Evolutionary conservation across 1,140 invertebrate species (phyloP).

Genomic region (Melipona quadrifasciata): DNA sequence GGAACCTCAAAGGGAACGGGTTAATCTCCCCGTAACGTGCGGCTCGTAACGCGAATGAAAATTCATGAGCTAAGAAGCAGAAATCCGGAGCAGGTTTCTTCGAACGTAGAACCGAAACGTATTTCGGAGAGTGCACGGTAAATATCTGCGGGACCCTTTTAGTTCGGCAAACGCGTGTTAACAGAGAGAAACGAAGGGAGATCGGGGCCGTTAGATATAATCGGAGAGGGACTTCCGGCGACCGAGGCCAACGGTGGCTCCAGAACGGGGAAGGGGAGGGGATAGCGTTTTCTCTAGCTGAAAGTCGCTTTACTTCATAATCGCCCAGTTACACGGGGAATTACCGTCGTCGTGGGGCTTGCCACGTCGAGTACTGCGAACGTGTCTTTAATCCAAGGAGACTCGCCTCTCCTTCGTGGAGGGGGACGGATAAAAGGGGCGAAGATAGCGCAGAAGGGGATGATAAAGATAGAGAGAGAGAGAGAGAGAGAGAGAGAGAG

Average conservation of each 20-base stretch:
- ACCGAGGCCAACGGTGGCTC: too few relatives aligned
- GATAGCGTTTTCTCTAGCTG: constrained; percentile 45
- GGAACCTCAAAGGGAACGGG: background rate
- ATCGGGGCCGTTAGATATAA: constrained; percentile 28
- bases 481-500: background rate
- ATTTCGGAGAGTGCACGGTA: constrained; percentile 50
- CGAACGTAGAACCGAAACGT: constrained; percentile 33
- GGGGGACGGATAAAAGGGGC: background rate
- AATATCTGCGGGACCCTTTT: constrained; percentile 51
- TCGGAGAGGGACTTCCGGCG: constrained; percentile 23
- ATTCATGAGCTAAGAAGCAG: constrained; percentile 42
- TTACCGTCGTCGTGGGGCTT: constrained; percentile 62
- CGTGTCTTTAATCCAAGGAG: constrained; percentile 63
- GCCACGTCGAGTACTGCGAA: constrained; percentile 58
- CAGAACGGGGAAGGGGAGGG: too few relatives aligned
- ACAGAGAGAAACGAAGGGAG: background rate
- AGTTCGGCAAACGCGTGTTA: constrained; percentile 53
- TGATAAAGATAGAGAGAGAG: constrained; percentile 13
- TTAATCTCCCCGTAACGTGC: background rate
- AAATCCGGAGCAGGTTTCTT: constrained; percentile 28
- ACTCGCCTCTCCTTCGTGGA: constrained; percentile 22
- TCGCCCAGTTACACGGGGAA: constrained; percentile 65
- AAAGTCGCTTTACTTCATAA: constrained; percentile 67
- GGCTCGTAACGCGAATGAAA: constrained; percentile 33
- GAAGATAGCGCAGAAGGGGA: background rate